Evolutionary conservation across 2,888 invertebrate genomes (phyloP).

Genomic region (Lymantria dispar): DNA sequence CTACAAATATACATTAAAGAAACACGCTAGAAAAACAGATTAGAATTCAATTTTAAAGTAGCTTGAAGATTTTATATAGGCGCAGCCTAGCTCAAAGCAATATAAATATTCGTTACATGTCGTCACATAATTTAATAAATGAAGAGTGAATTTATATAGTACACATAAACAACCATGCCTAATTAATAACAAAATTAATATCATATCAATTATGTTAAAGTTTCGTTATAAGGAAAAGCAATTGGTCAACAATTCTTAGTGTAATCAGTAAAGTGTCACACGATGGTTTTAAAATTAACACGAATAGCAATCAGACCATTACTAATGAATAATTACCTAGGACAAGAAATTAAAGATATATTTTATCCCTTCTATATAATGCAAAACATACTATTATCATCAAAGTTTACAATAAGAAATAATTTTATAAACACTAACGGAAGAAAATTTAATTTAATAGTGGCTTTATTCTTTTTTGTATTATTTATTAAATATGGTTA

Average conservation of each 20-base stretch:
- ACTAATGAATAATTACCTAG: slow-evolving; percentile 1
- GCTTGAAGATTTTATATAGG: too few species aligned
- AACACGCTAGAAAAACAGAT: too few species aligned
- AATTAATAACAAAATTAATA: too few species aligned
- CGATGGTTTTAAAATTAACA: not conserved
- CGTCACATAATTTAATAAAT: too few species aligned
- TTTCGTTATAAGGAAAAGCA: too few species aligned
- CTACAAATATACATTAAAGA: too few species aligned
- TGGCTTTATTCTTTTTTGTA: not conserved
- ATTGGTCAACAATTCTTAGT: not conserved
- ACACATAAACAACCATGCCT: too few species aligned
- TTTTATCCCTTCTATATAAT: slow-evolving; percentile 3
- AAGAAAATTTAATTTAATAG: not conserved
- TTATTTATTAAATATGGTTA: not conserved
- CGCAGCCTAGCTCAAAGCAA: too few species aligned
- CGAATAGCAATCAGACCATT: not conserved
- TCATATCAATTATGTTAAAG: too few species aligned
- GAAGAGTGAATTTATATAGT: too few species aligned
- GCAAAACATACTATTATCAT: slow-evolving; percentile 11
- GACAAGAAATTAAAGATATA: not conserved
- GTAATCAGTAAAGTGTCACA: not conserved
- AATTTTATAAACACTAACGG: slow-evolving; percentile 12
- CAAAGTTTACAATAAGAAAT: slow-evolving; percentile 15
- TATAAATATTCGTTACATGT: too few species aligned
- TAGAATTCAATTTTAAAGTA: too few species aligned